Conservation (phyloP, 2,113 vertebrate species). For the Pantherophis guttatus region DNA sequence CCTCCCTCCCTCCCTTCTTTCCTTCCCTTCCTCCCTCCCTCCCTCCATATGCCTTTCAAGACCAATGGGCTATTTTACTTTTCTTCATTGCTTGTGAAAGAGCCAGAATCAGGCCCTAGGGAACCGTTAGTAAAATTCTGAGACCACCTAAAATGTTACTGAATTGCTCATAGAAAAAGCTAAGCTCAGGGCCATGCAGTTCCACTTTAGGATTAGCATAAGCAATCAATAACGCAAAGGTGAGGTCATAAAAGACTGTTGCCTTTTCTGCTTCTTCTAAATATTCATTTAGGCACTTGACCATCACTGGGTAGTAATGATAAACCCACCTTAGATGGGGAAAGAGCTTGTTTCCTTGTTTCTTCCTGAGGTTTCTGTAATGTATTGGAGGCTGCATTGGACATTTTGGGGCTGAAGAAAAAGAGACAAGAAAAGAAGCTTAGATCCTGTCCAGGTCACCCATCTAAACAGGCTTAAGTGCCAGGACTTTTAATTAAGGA, state of each 20-base stretch:
- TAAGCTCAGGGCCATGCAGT: background rate
- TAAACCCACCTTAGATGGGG: conserved; percentile 67
- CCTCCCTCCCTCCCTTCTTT: fast-evolving
- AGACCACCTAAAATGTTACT: background rate
- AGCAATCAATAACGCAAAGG: too few relatives aligned
- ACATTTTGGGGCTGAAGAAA: conserved; percentile 55
- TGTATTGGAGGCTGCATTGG: conserved; percentile 44
- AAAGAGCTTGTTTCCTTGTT: conserved; percentile 42
- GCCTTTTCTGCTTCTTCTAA: background rate
- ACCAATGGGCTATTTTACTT: background rate
- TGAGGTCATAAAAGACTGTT: background rate
- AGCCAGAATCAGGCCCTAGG: background rate
- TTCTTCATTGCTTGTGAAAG: background rate
- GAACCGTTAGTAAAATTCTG: background rate
- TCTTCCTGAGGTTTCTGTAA: conserved; percentile 46
- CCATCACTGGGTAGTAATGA: background rate
- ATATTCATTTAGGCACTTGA: background rate
- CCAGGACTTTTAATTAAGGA: background rate
- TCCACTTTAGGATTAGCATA: background rate
- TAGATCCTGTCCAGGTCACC: background rate
- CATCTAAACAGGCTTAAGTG: background rate
- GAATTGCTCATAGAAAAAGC: background rate
- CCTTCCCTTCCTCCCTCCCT: background rate
- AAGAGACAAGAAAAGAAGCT: background rate
- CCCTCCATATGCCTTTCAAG: background rate